Evolutionary conservation across 2,113 vertebrate genomes (phyloP).

Genomic region (Gulo gulo): DNA sequence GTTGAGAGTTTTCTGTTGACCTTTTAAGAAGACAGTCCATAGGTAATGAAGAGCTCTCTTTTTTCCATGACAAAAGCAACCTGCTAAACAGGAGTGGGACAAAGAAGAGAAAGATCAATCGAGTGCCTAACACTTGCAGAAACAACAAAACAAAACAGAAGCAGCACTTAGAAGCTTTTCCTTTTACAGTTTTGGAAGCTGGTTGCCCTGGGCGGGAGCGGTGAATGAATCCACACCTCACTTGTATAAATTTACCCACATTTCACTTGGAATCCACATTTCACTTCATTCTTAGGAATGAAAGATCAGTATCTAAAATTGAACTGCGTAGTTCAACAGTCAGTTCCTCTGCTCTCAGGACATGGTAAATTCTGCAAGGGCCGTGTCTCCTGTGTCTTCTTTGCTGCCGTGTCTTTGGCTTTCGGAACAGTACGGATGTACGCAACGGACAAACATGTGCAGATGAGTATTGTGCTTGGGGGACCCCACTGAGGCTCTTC

Average conservation of each 20-base stretch:
- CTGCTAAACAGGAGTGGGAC: not conserved
- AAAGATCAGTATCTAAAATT: not conserved
- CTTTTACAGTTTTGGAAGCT: constrained; percentile 10
- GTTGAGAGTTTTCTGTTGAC: constrained; percentile 29
- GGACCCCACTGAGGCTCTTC: not conserved
- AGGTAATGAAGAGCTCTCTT: not conserved
- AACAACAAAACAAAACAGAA: constrained; percentile 35
- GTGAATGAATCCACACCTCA: not conserved
- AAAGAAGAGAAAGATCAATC: not conserved
- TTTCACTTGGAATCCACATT: not conserved
- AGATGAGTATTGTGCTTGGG: not conserved
- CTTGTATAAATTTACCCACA: not conserved
- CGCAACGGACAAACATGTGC: rapidly evolving
- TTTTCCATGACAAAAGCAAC: not conserved
- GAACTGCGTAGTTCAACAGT: not conserved
- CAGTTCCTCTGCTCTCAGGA: not conserved
- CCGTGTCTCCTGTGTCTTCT: not conserved
- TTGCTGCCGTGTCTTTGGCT: too few relatives aligned
- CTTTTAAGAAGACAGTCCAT: not conserved
- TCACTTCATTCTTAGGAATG: not conserved
- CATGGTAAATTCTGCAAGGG: rapidly evolving
- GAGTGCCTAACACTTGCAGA: not conserved
- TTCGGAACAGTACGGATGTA: not conserved
- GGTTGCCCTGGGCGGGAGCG: not conserved
- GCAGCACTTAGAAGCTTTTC: not conserved